Evolutionary conservation across 1,140 invertebrate species (phyloP).

Genomic region (Drosophila lacteicornis): DNA sequence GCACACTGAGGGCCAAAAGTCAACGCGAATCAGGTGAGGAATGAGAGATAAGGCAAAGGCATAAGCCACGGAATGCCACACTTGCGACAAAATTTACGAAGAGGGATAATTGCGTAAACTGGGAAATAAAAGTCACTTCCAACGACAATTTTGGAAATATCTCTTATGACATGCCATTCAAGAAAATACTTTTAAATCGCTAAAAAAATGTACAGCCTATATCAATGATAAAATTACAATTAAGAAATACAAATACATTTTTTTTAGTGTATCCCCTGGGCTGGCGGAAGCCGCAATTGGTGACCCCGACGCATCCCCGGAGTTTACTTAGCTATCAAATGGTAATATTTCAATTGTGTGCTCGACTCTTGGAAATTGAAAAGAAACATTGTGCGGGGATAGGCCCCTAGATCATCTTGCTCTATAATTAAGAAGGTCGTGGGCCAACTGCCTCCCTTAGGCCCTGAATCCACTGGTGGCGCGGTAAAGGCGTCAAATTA

Average conservation of each 20-base stretch:
- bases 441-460: constrained; percentile 5
- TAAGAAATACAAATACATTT: neutral
- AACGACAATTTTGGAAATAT: no score
- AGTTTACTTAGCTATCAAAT: constrained; percentile 64
- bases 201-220: no score
- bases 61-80: constrained; percentile 8
- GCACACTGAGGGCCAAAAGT: constrained; percentile 39
- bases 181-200: no score
- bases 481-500: constrained; percentile 59
- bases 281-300: neutral
- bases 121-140: no score
- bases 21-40: constrained; percentile 29
- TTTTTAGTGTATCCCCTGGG: neutral
- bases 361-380: constrained; percentile 52
- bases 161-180: no score
- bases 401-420: constrained; percentile 20
- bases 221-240: no score
- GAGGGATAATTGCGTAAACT: neutral
- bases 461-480: constrained; percentile 5
- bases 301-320: constrained; percentile 14
- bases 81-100: neutral
- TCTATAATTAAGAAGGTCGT: constrained; percentile 20
- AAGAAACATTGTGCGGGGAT: constrained; percentile 47
- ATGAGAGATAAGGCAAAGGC: constrained; percentile 4
- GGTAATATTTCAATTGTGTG: constrained; percentile 71